Evolutionary conservation across 2,888 invertebrate genomes (phyloP), one percentile per base, ranked within the genome.

Genomic region (Ctena decussata): DNA sequence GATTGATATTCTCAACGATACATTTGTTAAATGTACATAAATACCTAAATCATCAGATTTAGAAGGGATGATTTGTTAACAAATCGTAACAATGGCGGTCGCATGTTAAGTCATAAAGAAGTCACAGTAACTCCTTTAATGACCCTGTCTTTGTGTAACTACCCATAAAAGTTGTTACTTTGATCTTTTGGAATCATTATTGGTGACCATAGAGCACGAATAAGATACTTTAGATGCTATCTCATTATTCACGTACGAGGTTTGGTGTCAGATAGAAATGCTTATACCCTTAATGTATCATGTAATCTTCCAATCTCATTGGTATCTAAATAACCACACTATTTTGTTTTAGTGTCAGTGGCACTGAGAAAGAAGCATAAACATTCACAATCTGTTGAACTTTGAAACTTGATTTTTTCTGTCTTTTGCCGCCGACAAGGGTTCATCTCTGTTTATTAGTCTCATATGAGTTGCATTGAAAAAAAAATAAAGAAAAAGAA

Each of bases 1-100:
- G 12, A 57, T 24, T 11, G n/a, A n/a, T 57, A 27, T 27, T 30
- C 57, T 12, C 2, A 18, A 30, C 35, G 65, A 65, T 65, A 65
- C 35, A 65, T 35, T 65, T 65, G 65, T 65, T 65, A n/a, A n/a
- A n/a, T n/a, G n/a, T n/a, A 65, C 35, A 65, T 65, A 65, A 65
- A 65, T 65, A 65, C 65, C 6, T 21, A 12, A 65, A 32, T n/a
- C 35, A 65, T 35, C 32, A 35, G 32, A 65, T 35, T 11, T 11
- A n/a, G 3, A 21, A 65, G 35, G 3, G 57, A 3, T 57, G n/a
- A 65, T 32, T n/a, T 21, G 35, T 57, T 57, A 60, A 65, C 65
- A 65, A 18, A 21, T 35, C 5, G 21, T 21, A 65, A 65, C 57
- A 27, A 57, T 11, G 8, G 35, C 0, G 21, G 32, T 65, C 21